Base-by-base conservation (phyloP, 2,797 vertebrate species). In the Salmo trutta region DNA sequence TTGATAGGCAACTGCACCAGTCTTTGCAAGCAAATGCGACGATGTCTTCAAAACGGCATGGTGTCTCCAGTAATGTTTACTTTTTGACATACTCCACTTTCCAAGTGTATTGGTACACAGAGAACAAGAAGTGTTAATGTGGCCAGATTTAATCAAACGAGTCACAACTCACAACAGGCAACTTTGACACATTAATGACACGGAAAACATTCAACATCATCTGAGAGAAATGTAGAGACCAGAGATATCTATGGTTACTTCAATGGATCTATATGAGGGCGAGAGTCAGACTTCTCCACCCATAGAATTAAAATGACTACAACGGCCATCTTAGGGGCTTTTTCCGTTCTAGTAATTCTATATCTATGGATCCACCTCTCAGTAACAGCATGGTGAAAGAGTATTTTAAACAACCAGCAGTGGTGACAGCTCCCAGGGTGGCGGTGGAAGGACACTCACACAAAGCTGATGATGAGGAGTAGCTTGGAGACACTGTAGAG, bases 401-500 rank as follows among this genome's bases (percentile, higher is more conserved):
- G 2, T 6, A 67, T 17, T 19, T 59, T n/a, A 56, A 15, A 19
- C 54, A 17, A 17, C 1, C 54, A 41, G 41, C 8, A 47, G 41
- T 47, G 10, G 41, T 47, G 41, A 47, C 10, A 47, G 41, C 41
- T 10, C 10, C 41, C 41, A 47, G 41, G 41, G 41, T 12, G 41
- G 41, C 41, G 12, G 12, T 47, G 41, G 41, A 12, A 16, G 6
- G 1, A 47, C 41, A 94, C 96, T 95, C 91, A 97, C 96, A 97
- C 96, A 78, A 95, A 96, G 85, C 96, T 96, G 91, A 97, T 95
- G 85, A 97, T 89, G 71, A 97, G 93, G 77, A 97, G 94, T 85
- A 96, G 91, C 91, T 94, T 97, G 79, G 96, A 97, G 88, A 97
- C 93, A 0, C 93, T 97, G 88, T 96, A 96, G 82, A 97, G 93